A percentile compares a stretch with the other conserved stretches of the same genome.
Evolutionary conservation across 2,888 invertebrate species (phyloP).

Genomic region (Portevinia maculata): DNA sequence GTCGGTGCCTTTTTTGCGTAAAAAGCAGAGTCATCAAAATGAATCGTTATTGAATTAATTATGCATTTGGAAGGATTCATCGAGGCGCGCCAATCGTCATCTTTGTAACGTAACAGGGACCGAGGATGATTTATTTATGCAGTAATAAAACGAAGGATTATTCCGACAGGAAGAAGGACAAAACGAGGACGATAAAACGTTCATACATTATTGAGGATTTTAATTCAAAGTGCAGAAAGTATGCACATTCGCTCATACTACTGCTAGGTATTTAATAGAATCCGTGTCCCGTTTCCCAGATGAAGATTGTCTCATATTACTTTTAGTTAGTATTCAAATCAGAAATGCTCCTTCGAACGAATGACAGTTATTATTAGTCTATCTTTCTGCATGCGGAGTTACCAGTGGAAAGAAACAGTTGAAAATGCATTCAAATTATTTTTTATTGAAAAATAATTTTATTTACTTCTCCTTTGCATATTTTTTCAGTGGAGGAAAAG

Average conservation of each 20-base stretch:
- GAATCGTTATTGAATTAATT: slow-evolving; percentile 73
- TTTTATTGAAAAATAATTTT: slow-evolving; percentile 43
- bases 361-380: slow-evolving; percentile 64
- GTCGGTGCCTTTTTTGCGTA: background rate
- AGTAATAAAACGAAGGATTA: slow-evolving; percentile 70
- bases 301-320: slow-evolving; percentile 56
- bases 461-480: slow-evolving; percentile 27
- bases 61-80: slow-evolving; percentile 70
- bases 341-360: slow-evolving; percentile 59
- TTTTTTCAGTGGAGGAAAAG: slow-evolving; percentile 5
- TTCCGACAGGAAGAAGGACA: slow-evolving; percentile 52
- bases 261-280: slow-evolving; percentile 24
- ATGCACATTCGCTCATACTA: slow-evolving; percentile 20
- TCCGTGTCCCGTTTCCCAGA: slow-evolving; percentile 40
- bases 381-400: slow-evolving; percentile 20
- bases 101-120: background rate
- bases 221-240: slow-evolving; percentile 55
- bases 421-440: slow-evolving; percentile 54
- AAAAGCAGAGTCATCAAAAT: slow-evolving; percentile 63
- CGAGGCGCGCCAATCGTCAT: slow-evolving; percentile 25
- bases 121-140: slow-evolving; percentile 60
- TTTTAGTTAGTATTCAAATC: slow-evolving; percentile 68
- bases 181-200: slow-evolving; percentile 29
- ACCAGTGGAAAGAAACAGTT: background rate
- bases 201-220: slow-evolving; percentile 41